Evolutionary conservation across 2,888 invertebrate genomes (phyloP).

Genomic region (Gonocerus acuteangulatus): DNA sequence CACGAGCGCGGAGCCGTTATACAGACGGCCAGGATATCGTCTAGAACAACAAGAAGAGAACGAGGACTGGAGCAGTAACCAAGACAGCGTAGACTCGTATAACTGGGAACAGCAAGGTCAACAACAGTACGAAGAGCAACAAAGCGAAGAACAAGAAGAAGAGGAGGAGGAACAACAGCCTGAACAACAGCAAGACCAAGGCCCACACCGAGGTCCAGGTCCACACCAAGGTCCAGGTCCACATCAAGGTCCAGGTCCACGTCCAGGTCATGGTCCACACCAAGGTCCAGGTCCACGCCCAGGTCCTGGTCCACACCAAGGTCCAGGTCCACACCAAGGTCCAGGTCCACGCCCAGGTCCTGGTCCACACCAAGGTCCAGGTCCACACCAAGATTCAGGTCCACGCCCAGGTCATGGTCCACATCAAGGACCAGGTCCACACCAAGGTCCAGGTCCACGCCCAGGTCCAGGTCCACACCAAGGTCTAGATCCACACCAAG

Average conservation of each 20-base stretch:
- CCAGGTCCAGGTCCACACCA: conserved; percentile 1
- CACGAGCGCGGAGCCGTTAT: too few species aligned
- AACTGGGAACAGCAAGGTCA: too few species aligned
- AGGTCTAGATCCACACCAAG: not conserved
- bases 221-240: conserved; percentile 6
- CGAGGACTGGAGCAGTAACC: too few species aligned
- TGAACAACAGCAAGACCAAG: not conserved
- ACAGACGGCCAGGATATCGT: too few species aligned
- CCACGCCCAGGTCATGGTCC: not conserved
- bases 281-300: not conserved
- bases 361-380: not conserved
- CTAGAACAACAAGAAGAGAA: too few species aligned
- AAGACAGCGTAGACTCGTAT: too few species aligned
- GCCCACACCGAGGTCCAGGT: not conserved
- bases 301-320: not conserved
- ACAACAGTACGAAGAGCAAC: too few species aligned
- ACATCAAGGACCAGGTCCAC: not conserved
- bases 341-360: conserved; percentile 4
- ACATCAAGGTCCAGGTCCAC: not conserved
- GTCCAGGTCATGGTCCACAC: not conserved
- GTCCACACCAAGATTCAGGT: not conserved
- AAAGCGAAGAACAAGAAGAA: too few species aligned
- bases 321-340: not conserved
- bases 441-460: not conserved
- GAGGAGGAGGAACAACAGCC: too few species aligned